Percentiles rank a stretch among this genome's conserved stretches.
Conservation (phyloP, 2,113 vertebrate genomes). For the Hippocampus mohnikei region DNA sequence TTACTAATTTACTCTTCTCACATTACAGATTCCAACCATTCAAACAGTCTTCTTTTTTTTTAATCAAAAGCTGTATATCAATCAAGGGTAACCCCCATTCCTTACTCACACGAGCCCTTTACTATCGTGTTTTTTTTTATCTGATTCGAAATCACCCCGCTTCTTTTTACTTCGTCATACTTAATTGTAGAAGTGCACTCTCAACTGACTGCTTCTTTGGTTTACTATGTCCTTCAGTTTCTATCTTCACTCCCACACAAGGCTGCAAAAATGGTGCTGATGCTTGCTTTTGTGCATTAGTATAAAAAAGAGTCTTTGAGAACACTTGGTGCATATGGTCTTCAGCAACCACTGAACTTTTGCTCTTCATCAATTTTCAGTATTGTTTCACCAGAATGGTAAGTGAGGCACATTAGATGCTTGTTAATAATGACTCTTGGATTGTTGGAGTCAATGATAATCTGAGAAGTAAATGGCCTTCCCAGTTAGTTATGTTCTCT, state of each 20-base stretch:
- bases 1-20: no score
- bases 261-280: constrained; percentile 11
- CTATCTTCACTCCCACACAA: background rate
- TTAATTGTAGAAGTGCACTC: constrained; percentile 43
- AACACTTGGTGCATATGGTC: background rate
- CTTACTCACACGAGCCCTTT: constrained; percentile 37
- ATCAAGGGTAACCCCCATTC: constrained; percentile 40
- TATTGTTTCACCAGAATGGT: constrained; percentile 39
- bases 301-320: constrained; percentile 36
- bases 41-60: no score
- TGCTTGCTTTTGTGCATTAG: background rate
- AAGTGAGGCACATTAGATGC: constrained; percentile 11
- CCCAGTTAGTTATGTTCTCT: background rate
- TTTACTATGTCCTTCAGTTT: constrained; percentile 12
- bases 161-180: background rate
- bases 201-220: background rate
- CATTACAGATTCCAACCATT: no score
- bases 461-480: no score
- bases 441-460: background rate
- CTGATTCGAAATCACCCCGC: constrained; percentile 13
- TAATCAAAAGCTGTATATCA: background rate
- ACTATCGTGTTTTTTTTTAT: background rate
- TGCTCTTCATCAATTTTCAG: constrained; percentile 12
- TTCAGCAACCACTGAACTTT: constrained; percentile 18
- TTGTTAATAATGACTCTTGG: background rate